Evolutionary conservation across 2,113 vertebrate species (phyloP), one percentile per base, ranked within the genome.

Genomic region (Dicaeum eximium): DNA sequence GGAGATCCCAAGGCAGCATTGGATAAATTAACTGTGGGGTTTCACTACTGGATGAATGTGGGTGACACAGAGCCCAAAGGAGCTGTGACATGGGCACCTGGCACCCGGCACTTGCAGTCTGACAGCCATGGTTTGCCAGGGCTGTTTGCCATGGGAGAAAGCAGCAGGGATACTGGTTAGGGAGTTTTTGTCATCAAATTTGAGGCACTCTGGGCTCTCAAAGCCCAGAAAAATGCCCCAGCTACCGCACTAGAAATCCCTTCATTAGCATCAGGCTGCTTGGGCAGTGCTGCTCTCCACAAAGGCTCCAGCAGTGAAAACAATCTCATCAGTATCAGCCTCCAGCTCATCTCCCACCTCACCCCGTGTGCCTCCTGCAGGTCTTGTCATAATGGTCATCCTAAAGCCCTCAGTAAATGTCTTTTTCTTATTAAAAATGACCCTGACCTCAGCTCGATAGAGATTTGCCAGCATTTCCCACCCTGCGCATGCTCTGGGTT

Each of bases 321-420:
- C 54, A 31, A 30, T 20, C 50, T 70, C 58, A 42, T 50, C 67
- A 51, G 10, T 30, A 35, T 16, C 60, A 56, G 69, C 24, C 61
- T 70, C 42, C 53, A 64, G 54, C 48, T 84, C 20, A 24, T 23
- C 51, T 90, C 56, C 57, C 35, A 2, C 30, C 64, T 86, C 3
- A 1, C 16, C 60, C 50, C 0, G 0, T 1, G 2, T 11, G 44
- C 48, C 61, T 79, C 22, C 69, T 33, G 44, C 0, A 0, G n/a
- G 33, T 67, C 61, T 25, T 25, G 3, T 54, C 73, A 16, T 2
- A 2, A 11, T 15, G 25, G 24, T 44, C 69, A 15, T 19, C 40
- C 21, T 31, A 54, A 82, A 93, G 25, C 31, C 35, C 60, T 56
- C 9, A 9, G 37, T 8, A 87, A 69, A 72, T 42, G 11, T 37